Conservation (phyloP, 1,140 invertebrate genomes). For the Drosophila santomea region DNA sequence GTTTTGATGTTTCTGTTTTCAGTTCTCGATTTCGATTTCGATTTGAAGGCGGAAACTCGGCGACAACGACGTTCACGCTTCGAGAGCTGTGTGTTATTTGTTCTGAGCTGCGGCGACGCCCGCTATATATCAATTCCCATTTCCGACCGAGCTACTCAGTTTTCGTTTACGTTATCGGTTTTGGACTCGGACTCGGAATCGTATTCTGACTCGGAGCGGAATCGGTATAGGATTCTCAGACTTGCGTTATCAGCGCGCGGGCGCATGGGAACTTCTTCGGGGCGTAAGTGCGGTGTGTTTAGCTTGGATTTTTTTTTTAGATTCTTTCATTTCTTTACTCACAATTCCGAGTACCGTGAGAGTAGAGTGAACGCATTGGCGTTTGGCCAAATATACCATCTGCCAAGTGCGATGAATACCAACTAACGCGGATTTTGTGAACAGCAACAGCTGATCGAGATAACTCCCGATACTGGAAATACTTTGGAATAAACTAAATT, state of each 20-base stretch:
- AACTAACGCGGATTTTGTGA: not conserved
- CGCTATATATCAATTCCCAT: slow-evolving; percentile 56
- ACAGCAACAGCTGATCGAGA: not conserved
- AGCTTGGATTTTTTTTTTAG: not conserved
- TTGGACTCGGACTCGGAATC: not conserved
- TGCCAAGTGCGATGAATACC: not conserved
- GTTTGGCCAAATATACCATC: not conserved
- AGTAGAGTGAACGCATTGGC: slow-evolving; percentile 3
- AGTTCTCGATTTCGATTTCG: slow-evolving; percentile 14
- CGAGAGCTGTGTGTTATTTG: slow-evolving; percentile 53
- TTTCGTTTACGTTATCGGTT: slow-evolving; percentile 16
- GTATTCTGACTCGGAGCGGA: not conserved
- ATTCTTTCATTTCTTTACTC: slow-evolving; percentile 4
- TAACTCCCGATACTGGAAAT: too few species aligned
- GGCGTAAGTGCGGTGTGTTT: not conserved
- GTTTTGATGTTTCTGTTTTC: slow-evolving; percentile 12
- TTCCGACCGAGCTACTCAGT: slow-evolving; percentile 54
- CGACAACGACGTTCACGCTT: slow-evolving; percentile 61
- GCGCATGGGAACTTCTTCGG: slow-evolving; percentile 33
- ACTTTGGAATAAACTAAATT: too few species aligned
- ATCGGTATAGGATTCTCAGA: not conserved
- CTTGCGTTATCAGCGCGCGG: slow-evolving; percentile 42
- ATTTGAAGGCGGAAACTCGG: slow-evolving; percentile 17
- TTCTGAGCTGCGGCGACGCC: slow-evolving; percentile 34
- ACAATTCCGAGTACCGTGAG: slow-evolving; percentile 10